Percentiles rank a stretch among this genome's conserved stretches.
Evolutionary conservation across 2,113 vertebrate genomes (phyloP).

Genomic region (Suncus etruscus): DNA sequence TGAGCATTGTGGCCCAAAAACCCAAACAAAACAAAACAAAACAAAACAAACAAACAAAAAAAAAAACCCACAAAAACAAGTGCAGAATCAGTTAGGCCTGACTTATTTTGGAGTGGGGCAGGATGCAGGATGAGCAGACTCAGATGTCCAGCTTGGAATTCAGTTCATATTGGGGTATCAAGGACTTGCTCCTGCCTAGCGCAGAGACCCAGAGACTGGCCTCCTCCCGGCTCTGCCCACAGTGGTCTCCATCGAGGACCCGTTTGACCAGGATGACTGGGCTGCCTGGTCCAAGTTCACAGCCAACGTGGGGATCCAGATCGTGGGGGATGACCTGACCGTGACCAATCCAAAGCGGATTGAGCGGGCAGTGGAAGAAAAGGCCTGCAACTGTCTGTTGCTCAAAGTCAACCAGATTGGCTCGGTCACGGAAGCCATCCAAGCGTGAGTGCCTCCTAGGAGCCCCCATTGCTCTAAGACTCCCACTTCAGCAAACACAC

Average conservation of each 20-base stretch:
- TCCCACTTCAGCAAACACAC: too few species aligned
- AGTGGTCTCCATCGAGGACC: slow-evolving; percentile 97
- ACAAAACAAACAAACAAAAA: too few species aligned
- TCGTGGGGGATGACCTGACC: slow-evolving; percentile 95
- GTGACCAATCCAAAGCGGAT: slow-evolving; percentile 96
- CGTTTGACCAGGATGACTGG: slow-evolving; percentile 97
- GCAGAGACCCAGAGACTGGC: not conserved
- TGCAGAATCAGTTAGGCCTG: not conserved
- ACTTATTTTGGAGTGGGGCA: not conserved
- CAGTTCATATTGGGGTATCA: not conserved
- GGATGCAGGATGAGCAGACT: not conserved
- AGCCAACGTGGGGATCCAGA: slow-evolving; percentile 93
- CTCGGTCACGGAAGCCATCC: slow-evolving; percentile 94
- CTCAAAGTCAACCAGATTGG: slow-evolving; percentile 97
- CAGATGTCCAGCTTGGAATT: not conserved
- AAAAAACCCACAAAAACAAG: too few species aligned
- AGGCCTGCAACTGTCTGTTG: slow-evolving; percentile 95
- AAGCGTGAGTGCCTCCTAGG: slow-evolving; percentile 90
- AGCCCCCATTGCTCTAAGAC: not conserved
- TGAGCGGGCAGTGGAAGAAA: slow-evolving; percentile 93
- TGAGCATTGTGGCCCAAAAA: too few species aligned
- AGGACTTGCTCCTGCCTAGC: not conserved
- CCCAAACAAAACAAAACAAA: too few species aligned
- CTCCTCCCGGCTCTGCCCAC: slow-evolving; percentile 15
- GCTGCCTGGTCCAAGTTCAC: slow-evolving; percentile 95